Percentiles rank a stretch among this genome's conserved stretches.
Evolutionary conservation across 2,888 invertebrate species (phyloP).

Genomic region (Malachius bipustulatus): DNA sequence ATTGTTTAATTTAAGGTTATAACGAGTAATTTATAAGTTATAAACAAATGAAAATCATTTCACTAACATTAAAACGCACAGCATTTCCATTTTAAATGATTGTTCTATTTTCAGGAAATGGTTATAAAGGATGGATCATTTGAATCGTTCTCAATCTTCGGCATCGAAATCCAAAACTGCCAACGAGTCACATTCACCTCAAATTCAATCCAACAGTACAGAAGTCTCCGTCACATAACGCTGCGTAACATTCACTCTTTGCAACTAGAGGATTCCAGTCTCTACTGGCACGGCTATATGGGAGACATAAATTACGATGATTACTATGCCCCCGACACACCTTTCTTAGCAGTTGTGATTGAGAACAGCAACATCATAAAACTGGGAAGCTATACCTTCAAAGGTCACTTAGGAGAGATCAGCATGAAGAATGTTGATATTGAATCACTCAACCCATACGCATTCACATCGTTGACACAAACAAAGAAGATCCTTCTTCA

Average conservation of each 20-base stretch:
- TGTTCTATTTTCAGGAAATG: conserved; percentile 28
- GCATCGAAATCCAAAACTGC: conserved; percentile 56
- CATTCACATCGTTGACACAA: conserved; percentile 54
- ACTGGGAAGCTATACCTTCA: conserved; percentile 47
- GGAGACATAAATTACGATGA: conserved; percentile 25
- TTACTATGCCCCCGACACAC: conserved; percentile 27
- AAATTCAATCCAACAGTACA: conserved; percentile 47
- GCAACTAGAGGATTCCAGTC: conserved; percentile 47
- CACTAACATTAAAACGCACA: no score
- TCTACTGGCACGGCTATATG: conserved; percentile 42
- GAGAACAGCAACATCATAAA: conserved; percentile 36
- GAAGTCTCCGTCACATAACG: conserved; percentile 49
- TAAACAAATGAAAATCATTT: no score
- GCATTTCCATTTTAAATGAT: no score
- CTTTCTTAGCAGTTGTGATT: conserved; percentile 35
- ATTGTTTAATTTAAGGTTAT: no score
- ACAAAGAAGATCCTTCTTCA: conserved; percentile 49
- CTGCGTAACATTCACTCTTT: conserved; percentile 52
- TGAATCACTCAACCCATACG: conserved; percentile 53
- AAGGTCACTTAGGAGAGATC: conserved; percentile 60
- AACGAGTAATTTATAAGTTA: no score
- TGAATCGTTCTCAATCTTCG: conserved; percentile 25
- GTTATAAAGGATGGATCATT: conserved; percentile 28
- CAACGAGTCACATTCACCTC: conserved; percentile 45
- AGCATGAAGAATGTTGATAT: conserved; percentile 50